Conservation (phyloP, 1,140 invertebrate species). For the Yoshiicerus persimilis region DNA sequence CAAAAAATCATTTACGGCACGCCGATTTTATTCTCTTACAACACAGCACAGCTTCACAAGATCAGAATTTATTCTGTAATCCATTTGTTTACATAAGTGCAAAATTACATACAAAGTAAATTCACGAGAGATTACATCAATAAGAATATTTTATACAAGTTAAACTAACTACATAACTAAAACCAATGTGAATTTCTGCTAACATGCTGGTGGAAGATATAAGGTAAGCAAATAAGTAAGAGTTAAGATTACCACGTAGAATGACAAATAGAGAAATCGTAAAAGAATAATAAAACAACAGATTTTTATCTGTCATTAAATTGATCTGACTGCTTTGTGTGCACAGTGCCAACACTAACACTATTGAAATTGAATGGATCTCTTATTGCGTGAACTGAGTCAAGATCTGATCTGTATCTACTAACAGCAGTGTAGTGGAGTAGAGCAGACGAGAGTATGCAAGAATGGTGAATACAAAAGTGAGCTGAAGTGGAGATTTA, state of each 20-base stretch:
- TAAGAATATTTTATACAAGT: no score
- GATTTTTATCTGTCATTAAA: constrained; percentile 1
- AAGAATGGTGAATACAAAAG: neutral
- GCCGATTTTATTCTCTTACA: no score
- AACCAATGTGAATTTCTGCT: no score
- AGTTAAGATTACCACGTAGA: neutral
- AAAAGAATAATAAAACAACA: neutral
- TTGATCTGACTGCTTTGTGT: neutral
- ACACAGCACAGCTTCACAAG: no score
- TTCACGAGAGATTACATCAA: no score
- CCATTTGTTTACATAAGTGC: no score
- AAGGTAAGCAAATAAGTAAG: no score
- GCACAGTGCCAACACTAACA: neutral
- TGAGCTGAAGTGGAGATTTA: neutral
- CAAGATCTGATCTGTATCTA: neutral
- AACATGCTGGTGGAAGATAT: no score
- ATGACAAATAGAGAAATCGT: neutral
- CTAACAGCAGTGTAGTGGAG: neutral
- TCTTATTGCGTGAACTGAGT: neutral
- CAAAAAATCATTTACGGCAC: no score
- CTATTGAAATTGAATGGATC: neutral
- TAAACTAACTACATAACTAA: no score
- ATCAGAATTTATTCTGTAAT: no score
- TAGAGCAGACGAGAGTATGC: neutral
- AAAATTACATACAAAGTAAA: no score